Conservation (phyloP, 2,113 vertebrate species). For the Caretta caretta region DNA sequence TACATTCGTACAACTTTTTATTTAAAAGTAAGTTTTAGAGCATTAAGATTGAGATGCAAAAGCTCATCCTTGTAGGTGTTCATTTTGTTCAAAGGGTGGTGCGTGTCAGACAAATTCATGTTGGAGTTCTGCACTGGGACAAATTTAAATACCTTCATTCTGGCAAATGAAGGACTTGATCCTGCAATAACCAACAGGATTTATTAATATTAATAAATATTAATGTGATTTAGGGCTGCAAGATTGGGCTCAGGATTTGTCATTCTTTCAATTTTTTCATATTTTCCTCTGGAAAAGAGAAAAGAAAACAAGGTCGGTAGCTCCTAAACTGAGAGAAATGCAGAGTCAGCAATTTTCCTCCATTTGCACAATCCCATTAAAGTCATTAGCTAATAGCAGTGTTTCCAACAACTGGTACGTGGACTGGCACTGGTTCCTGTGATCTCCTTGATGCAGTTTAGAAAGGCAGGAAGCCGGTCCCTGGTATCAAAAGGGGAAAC, state of each 20-base stretch:
- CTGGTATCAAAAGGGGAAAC: background rate
- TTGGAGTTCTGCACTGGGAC: background rate
- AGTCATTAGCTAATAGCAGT: background rate
- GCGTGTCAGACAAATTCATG: background rate
- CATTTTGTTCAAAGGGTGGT: background rate
- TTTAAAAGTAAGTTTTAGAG: background rate
- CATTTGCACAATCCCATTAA: background rate
- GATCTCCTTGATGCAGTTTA: background rate
- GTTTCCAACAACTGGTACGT: background rate
- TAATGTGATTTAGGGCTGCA: background rate
- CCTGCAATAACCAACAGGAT: background rate
- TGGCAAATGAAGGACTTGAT: background rate
- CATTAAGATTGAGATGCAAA: background rate
- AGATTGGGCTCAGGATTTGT: background rate
- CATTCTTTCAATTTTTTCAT: background rate
- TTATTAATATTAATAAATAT: no score
- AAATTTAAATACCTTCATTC: background rate
- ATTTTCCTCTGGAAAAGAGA: background rate
- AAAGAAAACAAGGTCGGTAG: background rate
- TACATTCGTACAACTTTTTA: background rate
- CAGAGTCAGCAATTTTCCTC: background rate
- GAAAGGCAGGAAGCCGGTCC: background rate
- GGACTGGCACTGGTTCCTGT: background rate
- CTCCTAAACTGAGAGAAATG: background rate
- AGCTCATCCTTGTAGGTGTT: background rate